phyloP scores from a whole-genome alignment of 2,888 invertebrate genomes.

The Peribatodes rhomboidaria region DNA sequence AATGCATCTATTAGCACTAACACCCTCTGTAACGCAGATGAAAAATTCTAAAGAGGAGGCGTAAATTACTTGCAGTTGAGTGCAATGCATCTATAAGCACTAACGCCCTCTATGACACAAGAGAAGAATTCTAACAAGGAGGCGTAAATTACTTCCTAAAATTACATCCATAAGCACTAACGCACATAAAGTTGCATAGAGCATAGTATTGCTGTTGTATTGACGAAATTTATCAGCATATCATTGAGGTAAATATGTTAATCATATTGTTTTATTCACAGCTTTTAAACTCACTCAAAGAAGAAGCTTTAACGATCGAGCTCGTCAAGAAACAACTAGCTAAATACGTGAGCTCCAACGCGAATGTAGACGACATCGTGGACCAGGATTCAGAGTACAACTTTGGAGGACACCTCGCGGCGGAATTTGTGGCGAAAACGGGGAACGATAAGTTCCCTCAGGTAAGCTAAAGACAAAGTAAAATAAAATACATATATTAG shows the following conservation, averaged over 20 bases:
- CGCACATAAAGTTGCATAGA: not conserved
- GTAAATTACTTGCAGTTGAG: no score
- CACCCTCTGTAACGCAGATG: no score
- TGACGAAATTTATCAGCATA: not conserved
- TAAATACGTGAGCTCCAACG: constrained; percentile 74
- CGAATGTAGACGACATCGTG: constrained; percentile 91
- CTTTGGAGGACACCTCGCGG: constrained; percentile 93
- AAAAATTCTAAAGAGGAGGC: no score
- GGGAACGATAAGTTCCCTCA: constrained; percentile 91
- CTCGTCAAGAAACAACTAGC: constrained; percentile 90
- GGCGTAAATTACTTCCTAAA: constrained; percentile 95
- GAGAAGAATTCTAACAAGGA: constrained; percentile 89
- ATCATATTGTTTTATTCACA: constrained; percentile 40
- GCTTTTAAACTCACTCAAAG: constrained; percentile 68
- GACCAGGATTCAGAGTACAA: constrained; percentile 97
- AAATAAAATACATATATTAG: not conserved
- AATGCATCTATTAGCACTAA: no score
- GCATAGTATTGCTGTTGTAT: no score
- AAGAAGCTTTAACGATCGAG: constrained; percentile 85
- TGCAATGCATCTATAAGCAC: no score
- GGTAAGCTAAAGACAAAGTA: constrained; percentile 63
- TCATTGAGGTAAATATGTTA: not conserved
- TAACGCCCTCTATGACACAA: no score
- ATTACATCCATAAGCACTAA: no score
- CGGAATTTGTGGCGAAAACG: constrained; percentile 92